These are phyloP conservation scores for Aplodontia rufa DNA, from an alignment of 2,113 vertebrate species.

Conservation along the genomic window DNA sequence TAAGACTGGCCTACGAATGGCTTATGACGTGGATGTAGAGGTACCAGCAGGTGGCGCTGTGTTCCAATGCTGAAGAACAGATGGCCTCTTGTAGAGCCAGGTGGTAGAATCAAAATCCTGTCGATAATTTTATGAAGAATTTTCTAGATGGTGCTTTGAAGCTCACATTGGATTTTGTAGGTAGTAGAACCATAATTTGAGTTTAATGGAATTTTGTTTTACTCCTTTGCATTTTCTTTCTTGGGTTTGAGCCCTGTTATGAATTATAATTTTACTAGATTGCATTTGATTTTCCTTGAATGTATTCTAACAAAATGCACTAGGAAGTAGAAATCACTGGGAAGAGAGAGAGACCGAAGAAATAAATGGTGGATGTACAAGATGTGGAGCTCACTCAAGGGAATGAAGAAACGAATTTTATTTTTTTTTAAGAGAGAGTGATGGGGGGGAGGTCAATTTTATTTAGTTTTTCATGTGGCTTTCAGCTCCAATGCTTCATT, in stretches of 20 bases:
- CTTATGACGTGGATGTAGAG: neutral
- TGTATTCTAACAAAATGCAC: neutral
- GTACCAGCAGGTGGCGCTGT: constrained; percentile 75
- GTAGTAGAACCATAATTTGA: neutral
- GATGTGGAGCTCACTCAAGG: neutral
- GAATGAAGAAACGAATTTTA: neutral
- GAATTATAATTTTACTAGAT: neutral
- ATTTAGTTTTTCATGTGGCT: too few relatives aligned
- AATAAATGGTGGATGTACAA: neutral
- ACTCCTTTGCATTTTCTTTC: neutral
- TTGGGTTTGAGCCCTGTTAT: neutral
- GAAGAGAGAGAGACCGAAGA: neutral
- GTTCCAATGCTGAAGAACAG: constrained; percentile 52
- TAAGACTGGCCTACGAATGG: neutral
- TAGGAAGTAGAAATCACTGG: neutral
- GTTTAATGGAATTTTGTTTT: neutral
- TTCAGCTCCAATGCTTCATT: too few relatives aligned
- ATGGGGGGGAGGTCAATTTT: too few relatives aligned
- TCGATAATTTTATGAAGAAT: neutral
- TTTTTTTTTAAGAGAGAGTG: too few relatives aligned
- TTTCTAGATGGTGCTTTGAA: neutral
- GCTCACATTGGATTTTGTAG: neutral
- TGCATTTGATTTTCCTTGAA: constrained; percentile 3
- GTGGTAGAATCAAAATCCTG: neutral
- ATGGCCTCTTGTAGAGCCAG: neutral